phyloP scores from a whole-genome alignment of 2,888 invertebrate genomes.

The Arge pagana region DNA sequence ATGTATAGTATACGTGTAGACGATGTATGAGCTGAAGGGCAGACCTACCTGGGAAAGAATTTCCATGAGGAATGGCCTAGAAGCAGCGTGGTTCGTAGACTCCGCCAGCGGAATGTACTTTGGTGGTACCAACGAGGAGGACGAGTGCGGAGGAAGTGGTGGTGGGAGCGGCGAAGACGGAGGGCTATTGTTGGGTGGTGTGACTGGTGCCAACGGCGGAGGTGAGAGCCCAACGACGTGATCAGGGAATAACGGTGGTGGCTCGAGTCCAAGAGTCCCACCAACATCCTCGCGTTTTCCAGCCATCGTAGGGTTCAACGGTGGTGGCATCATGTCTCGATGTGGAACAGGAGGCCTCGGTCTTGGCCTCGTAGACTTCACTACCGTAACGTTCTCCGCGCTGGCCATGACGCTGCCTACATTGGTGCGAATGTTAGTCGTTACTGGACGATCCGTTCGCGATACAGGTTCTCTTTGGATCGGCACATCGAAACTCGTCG shows the following conservation, averaged over 20 bases:
- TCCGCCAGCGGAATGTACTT: conserved; percentile 52
- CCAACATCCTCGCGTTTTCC: conserved; percentile 36
- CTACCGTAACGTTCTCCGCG: conserved; percentile 13
- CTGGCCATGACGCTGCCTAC: conserved; percentile 1
- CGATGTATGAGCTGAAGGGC: background rate
- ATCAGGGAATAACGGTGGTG: conserved; percentile 42
- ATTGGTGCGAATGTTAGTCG: conserved; percentile 6
- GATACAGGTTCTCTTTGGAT: conserved; percentile 28
- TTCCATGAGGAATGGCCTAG: conserved; percentile 50
- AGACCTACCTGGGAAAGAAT: conserved; percentile 48
- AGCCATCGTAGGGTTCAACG: conserved; percentile 31
- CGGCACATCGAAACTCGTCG: conserved; percentile 45
- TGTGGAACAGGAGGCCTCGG: conserved; percentile 40
- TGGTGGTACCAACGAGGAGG: conserved; percentile 43
- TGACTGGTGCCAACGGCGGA: conserved; percentile 49
- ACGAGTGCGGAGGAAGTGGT: conserved; percentile 38
- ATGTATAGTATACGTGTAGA: background rate
- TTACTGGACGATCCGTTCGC: conserved; percentile 14
- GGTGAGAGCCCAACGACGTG: conserved; percentile 53
- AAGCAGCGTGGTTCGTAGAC: conserved; percentile 32
- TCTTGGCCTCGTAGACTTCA: conserved; percentile 20
- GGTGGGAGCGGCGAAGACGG: conserved; percentile 37
- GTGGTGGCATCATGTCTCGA: conserved; percentile 51
- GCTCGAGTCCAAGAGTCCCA: conserved; percentile 43
- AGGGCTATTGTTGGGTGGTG: conserved; percentile 42